Conservation (phyloP, 2,113 vertebrate genomes). For the Rhombomys opimus region DNA sequence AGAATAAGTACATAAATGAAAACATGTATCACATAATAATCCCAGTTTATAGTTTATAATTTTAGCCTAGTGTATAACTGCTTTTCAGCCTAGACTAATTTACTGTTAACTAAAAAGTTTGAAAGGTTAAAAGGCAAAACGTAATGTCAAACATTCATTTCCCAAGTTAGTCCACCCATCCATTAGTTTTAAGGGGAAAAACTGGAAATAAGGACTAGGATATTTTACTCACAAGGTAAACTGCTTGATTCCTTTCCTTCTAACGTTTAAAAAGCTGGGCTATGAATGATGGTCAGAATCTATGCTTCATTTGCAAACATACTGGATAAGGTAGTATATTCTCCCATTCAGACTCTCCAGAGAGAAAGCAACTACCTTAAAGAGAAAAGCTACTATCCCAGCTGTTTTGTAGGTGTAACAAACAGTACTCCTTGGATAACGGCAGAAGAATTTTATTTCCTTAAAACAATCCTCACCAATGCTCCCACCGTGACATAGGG, state of each 20-base stretch:
- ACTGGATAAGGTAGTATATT: not conserved
- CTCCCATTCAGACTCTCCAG: not conserved
- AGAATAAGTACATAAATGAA: conserved; percentile 48
- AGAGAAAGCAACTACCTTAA: conserved; percentile 33
- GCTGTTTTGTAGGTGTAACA: not conserved
- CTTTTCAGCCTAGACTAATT: conserved; percentile 41
- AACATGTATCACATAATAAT: not conserved
- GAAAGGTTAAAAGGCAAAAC: conserved; percentile 41
- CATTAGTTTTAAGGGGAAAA: not conserved
- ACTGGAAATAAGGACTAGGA: not conserved
- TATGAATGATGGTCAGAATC: conserved; percentile 12
- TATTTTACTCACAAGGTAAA: conserved; percentile 11
- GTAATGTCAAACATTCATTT: not conserved
- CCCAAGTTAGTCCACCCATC: not conserved
- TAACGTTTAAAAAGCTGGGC: conserved; percentile 4
- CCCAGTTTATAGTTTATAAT: not conserved
- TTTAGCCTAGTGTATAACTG: not conserved
- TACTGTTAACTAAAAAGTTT: conserved; percentile 21
- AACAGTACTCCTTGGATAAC: not conserved
- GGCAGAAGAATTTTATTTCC: not conserved
- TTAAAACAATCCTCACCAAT: conserved; percentile 20
- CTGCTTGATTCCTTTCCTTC: not conserved
- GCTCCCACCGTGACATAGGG: not conserved
- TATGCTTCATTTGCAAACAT: conserved; percentile 30
- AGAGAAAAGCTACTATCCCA: not conserved